Evolutionary conservation across 2,113 vertebrate species (phyloP).

Genomic region (Telmatochromis sp.): DNA sequence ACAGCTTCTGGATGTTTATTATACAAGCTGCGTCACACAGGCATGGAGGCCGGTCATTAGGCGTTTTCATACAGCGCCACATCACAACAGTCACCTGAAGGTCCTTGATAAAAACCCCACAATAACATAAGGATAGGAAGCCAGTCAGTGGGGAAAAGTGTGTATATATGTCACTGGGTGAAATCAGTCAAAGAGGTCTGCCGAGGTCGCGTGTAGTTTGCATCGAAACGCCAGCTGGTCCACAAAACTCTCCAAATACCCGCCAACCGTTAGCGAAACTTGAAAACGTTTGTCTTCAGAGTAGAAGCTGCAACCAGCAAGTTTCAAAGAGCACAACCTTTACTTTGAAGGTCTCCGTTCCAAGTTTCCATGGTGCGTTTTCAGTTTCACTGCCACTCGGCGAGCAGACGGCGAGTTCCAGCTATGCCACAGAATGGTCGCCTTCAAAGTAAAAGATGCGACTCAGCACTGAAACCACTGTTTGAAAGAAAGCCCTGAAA

Average conservation of each 20-base stretch:
- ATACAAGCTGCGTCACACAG: background rate
- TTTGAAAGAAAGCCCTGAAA: background rate
- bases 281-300: background rate
- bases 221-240: background rate
- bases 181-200: background rate
- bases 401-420: background rate
- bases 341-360: background rate
- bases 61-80: background rate
- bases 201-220: background rate
- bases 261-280: background rate
- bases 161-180: background rate
- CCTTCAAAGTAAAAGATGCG: background rate
- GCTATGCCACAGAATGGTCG: background rate
- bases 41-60: background rate
- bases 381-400: background rate
- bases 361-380: background rate
- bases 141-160: background rate
- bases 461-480: background rate
- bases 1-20: background rate
- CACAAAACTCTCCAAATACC: background rate
- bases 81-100: background rate
- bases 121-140: background rate
- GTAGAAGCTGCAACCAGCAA: background rate
- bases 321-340: background rate
- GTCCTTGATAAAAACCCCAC: accelerated